Base-by-base conservation (phyloP, 1,140 invertebrate genomes). In the Drosophila melanogaster region DNA sequence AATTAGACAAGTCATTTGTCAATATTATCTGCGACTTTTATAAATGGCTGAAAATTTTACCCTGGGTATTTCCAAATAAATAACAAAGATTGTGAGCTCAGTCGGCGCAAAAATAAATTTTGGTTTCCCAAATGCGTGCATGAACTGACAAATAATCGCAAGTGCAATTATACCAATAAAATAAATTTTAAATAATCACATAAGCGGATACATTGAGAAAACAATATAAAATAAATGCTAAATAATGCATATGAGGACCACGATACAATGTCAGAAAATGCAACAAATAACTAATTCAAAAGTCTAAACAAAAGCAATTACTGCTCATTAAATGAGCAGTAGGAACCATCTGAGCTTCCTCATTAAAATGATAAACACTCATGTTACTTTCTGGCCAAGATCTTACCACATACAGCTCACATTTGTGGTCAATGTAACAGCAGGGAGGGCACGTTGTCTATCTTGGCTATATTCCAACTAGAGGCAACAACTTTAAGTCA, bases 1-100 rank as follows among this genome's bases (percentile, higher is more conserved):
- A 80, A 80, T 80, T 79, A 80, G 76, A 37, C 54, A 64, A 74
- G 76, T 74, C 58, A 79, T 80, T 80, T 79, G 77, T 80, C 77
- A 80, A 79, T 79, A 80, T 79, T 79, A 79, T 80, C 76, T 57
- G 77, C 57, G 64, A 55, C 58, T 59, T 57, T 58, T 67, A 53
- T 66, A 56, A 78, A 79, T 67, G 55, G 58, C 69, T 50, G 44
- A 66, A 30, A 62, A 78, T 59, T 73, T 51, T 0, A 15, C 30
- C 46, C 26, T 17, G 14, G n/a, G 37, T 40, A 53, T 61, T 61
- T 26, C 15, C 30, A 7, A 33, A 51, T 35, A 35, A 51, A 51
- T 51, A 51, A 35, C 49, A 30, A 1, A 17, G 24, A 11, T 33
- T 49, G 47, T 3, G 4, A 49, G 26, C 47, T 15, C n/a, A 17